Evolutionary conservation across 2,888 invertebrate genomes (phyloP), one percentile per base, ranked within the genome.

Genomic region (Polydrusus pterygomalis): DNA sequence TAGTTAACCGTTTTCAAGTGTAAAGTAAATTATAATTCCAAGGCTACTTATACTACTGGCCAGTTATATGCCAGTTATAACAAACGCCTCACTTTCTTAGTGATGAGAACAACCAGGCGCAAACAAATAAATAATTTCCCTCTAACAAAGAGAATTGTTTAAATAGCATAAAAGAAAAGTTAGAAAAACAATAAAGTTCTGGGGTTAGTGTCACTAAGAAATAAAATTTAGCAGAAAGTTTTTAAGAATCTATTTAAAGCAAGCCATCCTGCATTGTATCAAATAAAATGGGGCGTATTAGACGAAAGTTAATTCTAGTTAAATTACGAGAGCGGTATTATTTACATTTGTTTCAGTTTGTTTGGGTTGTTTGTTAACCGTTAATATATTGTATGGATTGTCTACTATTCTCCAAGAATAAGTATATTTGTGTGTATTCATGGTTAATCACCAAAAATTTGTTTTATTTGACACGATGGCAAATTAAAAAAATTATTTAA

Each of bases 281-380:
- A 73, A 65, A 73, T 56, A 60, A 68, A 73, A 73, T 60, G 47
- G 67, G 15, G 17, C 58, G 67, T 56, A 56, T 67, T 67, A 49
- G 60, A 60, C 47, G 38, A 17, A 73, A 68, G 60, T 43, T 71
- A 64, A 54, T 64, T 64, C 25, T 71, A 64, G 49, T 54, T 70
- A 51, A 70, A 70, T 63, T 51, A 47, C 40, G 56, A 34, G 13
- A 64, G 45, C 11, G 34, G 56, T 58, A 54, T 51, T 68, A 73
- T 73, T 67, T 47, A 45, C n/a, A 60, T 56, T 73, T 67, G 67
- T 73, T 68, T 17, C 60, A 73, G 67, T 67, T 73, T 58, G 38
- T 47, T 73, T 49, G 58, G 43, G 67, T 65, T 43, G 73, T n/a
- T n/a, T n/a, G n/a, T n/a, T n/a, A n/a, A 64, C 20, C 30, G 13